Conservation (phyloP, 2,888 invertebrate genomes). For the Myathropa florea region DNA sequence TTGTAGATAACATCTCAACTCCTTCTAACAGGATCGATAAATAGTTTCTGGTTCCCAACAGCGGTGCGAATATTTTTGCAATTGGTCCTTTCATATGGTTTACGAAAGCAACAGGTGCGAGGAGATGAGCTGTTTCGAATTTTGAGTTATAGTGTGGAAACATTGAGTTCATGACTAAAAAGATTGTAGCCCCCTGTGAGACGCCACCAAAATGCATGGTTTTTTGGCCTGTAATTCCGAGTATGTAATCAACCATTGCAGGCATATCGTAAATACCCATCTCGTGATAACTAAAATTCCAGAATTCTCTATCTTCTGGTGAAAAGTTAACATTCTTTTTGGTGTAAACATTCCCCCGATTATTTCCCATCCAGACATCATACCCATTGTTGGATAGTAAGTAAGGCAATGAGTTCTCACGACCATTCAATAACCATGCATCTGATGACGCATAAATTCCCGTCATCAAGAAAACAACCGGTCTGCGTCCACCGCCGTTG, state of each 20-base stretch:
- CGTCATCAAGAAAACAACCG: slow-evolving; percentile 77
- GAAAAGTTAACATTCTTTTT: slow-evolving; percentile 76
- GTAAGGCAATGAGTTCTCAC: slow-evolving; percentile 78
- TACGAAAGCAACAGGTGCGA: slow-evolving; percentile 79
- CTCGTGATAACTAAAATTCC: slow-evolving; percentile 80
- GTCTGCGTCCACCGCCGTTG: slow-evolving; percentile 74
- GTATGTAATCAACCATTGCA: slow-evolving; percentile 78
- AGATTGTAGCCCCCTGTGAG: slow-evolving; percentile 78
- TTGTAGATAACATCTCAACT: slow-evolving; percentile 79
- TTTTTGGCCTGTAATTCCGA: slow-evolving; percentile 74
- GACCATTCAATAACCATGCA: slow-evolving; percentile 78
- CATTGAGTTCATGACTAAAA: slow-evolving; percentile 78
- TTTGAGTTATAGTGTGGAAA: slow-evolving; percentile 78
- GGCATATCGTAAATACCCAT: slow-evolving; percentile 79
- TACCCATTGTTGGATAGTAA: slow-evolving; percentile 78
- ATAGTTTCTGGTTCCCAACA: slow-evolving; percentile 78
- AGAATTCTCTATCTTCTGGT: slow-evolving; percentile 80
- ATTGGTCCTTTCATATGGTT: slow-evolving; percentile 81
- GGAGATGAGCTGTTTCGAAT: slow-evolving; percentile 77
- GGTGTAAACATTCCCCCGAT: slow-evolving; percentile 78
- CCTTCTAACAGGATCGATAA: slow-evolving; percentile 77
- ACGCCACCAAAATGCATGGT: slow-evolving; percentile 78
- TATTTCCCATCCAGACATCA: slow-evolving; percentile 79
- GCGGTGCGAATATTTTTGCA: slow-evolving; percentile 84
- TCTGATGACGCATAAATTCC: slow-evolving; percentile 79